Conservation (phyloP, 2,888 invertebrate species). For the Embidobia sp. region DNA sequence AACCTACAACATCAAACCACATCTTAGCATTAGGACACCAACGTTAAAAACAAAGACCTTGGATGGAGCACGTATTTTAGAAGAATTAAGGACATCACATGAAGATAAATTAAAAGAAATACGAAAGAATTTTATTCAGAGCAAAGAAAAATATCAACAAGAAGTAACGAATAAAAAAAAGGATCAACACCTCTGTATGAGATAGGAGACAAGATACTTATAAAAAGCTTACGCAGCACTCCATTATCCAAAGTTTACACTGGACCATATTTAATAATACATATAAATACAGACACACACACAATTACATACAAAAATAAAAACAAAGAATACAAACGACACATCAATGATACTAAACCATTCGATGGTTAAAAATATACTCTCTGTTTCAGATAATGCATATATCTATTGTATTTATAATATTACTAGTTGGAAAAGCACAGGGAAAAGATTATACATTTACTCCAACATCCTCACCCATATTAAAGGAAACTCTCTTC, state of each 20-base stretch:
- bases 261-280: slow-evolving; percentile 8
- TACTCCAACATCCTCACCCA: not conserved
- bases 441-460: not conserved
- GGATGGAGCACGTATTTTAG: not conserved
- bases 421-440: no score
- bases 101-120: slow-evolving; percentile 12
- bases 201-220: not conserved
- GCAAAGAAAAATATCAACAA: slow-evolving; percentile 12
- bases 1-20: slow-evolving; percentile 1
- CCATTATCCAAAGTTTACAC: slow-evolving; percentile 5
- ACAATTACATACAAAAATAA: slow-evolving; percentile 20
- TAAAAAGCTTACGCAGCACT: slow-evolving; percentile 3
- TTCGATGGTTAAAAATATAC: not conserved
- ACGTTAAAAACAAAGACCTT: slow-evolving; percentile 1
- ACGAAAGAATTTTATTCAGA: not conserved
- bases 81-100: slow-evolving; percentile 2
- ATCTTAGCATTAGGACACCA: not conserved
- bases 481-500: not conserved
- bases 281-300: slow-evolving; percentile 11
- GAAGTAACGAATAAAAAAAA: slow-evolving; percentile 1
- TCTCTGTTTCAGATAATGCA: slow-evolving; percentile 3
- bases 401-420: not conserved
- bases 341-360: slow-evolving; percentile 21
- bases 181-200: slow-evolving; percentile 1
- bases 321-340: not conserved